These are phyloP conservation scores for Drosophila phalerata DNA, from an alignment of 2,888 invertebrate genomes.

Conservation along the genomic window DNA sequence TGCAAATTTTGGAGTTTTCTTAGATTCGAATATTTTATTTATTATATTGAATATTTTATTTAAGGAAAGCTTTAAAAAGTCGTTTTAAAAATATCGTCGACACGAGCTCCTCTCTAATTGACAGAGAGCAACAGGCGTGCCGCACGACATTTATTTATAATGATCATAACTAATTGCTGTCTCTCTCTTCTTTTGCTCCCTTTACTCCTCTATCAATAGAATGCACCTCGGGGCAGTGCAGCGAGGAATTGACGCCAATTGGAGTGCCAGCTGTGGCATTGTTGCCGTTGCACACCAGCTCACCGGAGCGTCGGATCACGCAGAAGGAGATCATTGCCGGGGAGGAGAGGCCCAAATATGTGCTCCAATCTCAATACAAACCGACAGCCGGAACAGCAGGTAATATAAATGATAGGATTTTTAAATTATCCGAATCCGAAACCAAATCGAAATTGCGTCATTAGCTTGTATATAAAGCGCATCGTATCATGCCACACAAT, in stretches of 20 bases:
- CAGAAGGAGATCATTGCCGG: slow-evolving; percentile 89
- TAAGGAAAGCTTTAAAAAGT: too few species aligned
- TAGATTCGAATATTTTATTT: too few species aligned
- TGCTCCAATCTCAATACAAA: slow-evolving; percentile 84
- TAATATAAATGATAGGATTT: slow-evolving; percentile 18
- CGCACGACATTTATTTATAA: slow-evolving; percentile 15
- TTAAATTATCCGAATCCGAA: slow-evolving; percentile 6
- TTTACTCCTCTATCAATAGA: slow-evolving; percentile 64
- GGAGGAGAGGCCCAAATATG: slow-evolving; percentile 88
- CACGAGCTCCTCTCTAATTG: slow-evolving; percentile 10
- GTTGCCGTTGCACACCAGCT: slow-evolving; percentile 84
- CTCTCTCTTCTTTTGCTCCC: not conserved
- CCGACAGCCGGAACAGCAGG: slow-evolving; percentile 70
- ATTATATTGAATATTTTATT: too few species aligned
- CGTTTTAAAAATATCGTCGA: not conserved
- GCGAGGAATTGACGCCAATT: slow-evolving; percentile 83
- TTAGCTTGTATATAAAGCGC: slow-evolving; percentile 32
- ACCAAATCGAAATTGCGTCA: slow-evolving; percentile 12
- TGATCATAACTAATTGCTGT: slow-evolving; percentile 2
- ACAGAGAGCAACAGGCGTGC: slow-evolving; percentile 30
- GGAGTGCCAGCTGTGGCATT: slow-evolving; percentile 85
- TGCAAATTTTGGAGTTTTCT: too few species aligned
- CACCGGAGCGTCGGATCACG: slow-evolving; percentile 86
- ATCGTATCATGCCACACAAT: slow-evolving; percentile 22
- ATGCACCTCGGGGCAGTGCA: slow-evolving; percentile 83